Evolutionary conservation across 2,797 vertebrate species (phyloP).

Genomic region (Eospalax fontanierii): DNA sequence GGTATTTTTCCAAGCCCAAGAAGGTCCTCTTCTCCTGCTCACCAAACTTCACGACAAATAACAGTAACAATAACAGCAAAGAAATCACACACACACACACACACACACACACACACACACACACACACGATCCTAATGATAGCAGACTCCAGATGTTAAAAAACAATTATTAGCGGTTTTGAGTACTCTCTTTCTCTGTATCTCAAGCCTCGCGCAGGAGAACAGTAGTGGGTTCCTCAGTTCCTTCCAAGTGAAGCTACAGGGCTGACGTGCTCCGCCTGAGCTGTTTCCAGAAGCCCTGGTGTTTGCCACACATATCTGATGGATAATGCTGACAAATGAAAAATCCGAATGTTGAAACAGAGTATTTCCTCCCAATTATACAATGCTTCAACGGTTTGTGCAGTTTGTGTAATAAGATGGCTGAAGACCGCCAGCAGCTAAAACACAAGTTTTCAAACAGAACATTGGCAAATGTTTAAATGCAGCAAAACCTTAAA

Average conservation of each 20-base stretch:
- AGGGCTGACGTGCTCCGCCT: constrained; percentile 49
- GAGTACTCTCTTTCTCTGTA: background rate
- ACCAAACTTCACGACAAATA: constrained; percentile 32
- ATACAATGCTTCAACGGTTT: constrained; percentile 78
- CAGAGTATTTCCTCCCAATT: constrained; percentile 80
- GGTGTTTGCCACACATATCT: constrained; percentile 82
- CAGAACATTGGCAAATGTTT: constrained; percentile 77
- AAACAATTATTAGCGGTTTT: constrained; percentile 81
- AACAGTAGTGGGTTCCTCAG: constrained; percentile 75
- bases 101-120: background rate
- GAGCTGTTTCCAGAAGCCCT: constrained; percentile 68
- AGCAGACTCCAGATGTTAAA: constrained; percentile 75
- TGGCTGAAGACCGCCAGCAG: constrained; percentile 74
- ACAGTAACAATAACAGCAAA: too few species aligned
- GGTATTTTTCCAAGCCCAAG: background rate
- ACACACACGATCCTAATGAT: constrained; percentile 52
- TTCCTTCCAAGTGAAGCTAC: constrained; percentile 54
- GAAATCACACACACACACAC: background rate
- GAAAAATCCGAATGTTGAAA: constrained; percentile 79
- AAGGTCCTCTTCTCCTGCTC: constrained; percentile 20
- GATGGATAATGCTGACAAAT: constrained; percentile 81
- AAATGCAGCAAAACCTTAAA: constrained; percentile 70
- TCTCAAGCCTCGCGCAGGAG: constrained; percentile 75
- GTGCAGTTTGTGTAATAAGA: constrained; percentile 75
- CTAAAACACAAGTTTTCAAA: constrained; percentile 72